phyloP scores from a whole-genome alignment of 2,797 vertebrate species.

The Potorous gilbertii region DNA sequence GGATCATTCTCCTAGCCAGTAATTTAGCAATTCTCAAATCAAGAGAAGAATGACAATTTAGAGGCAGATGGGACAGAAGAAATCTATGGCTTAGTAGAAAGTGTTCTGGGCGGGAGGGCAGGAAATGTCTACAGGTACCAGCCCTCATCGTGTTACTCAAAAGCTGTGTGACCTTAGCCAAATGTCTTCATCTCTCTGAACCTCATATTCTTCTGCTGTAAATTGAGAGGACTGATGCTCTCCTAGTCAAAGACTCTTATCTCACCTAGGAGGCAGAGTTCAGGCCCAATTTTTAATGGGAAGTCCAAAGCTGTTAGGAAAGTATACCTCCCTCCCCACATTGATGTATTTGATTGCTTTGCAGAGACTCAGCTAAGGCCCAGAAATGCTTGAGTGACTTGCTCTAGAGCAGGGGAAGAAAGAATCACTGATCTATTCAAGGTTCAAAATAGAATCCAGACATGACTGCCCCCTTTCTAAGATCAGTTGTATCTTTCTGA shows the following conservation, averaged over 20 bases:
- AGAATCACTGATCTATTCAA: background rate
- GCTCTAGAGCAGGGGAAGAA: background rate
- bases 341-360: background rate
- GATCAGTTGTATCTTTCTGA: background rate
- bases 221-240: background rate
- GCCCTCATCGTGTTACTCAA: accelerated
- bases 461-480: constrained; percentile 7
- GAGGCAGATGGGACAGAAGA: background rate
- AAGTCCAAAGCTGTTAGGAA: background rate
- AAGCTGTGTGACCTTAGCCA: background rate
- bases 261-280: background rate
- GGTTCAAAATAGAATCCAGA: background rate
- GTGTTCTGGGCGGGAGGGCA: background rate
- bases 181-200: background rate
- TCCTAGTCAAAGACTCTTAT: background rate
- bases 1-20: background rate
- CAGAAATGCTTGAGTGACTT: background rate
- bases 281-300: background rate
- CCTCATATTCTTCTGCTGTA: background rate
- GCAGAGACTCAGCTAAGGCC: background rate
- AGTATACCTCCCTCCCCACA: background rate
- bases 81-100: background rate
- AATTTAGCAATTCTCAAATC: background rate
- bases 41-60: background rate
- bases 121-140: background rate